phyloP scores from a whole-genome alignment of 2,797 vertebrate species.

The Steatocranus sp. region DNA sequence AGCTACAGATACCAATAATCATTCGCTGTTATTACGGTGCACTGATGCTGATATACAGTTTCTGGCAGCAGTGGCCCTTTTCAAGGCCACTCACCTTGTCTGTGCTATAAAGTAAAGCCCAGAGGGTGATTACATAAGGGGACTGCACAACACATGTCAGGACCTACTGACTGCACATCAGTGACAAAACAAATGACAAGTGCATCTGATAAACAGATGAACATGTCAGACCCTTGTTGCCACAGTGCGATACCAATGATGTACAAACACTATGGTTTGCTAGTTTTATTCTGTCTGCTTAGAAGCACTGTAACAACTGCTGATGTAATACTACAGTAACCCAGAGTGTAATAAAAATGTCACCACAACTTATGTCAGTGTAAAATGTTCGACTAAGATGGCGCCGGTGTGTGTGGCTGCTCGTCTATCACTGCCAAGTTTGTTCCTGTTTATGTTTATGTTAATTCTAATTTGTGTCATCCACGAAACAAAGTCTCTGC shows the following conservation, averaged over 20 bases:
- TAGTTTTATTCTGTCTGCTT: not conserved
- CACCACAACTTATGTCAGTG: not conserved
- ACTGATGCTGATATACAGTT: conserved; percentile 26
- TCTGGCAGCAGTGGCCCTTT: not conserved
- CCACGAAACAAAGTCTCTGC: too few relatives aligned
- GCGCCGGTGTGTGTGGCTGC: too few relatives aligned
- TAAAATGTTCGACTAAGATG: not conserved
- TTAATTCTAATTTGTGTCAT: too few relatives aligned
- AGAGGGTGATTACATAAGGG: conserved; percentile 11
- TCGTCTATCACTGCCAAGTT: too few relatives aligned
- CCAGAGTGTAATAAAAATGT: conserved; percentile 1
- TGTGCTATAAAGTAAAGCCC: conserved; percentile 14
- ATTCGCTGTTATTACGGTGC: conserved; percentile 21
- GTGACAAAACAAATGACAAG: conserved; percentile 16
- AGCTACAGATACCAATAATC: conserved; percentile 13
- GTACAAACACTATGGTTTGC: not conserved
- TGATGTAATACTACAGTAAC: not conserved
- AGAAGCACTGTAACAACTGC: not conserved
- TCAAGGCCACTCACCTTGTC: conserved; percentile 29
- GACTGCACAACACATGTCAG: conserved; percentile 4
- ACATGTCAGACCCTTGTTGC: conserved; percentile 15
- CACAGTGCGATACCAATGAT: not conserved
- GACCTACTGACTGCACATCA: conserved; percentile 21
- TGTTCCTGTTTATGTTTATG: too few relatives aligned
- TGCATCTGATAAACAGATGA: conserved; percentile 45